phyloP scores from a whole-genome alignment of 53 echinoderm and acorn worm genomes.

The Apostichopus leukothele region DNA sequence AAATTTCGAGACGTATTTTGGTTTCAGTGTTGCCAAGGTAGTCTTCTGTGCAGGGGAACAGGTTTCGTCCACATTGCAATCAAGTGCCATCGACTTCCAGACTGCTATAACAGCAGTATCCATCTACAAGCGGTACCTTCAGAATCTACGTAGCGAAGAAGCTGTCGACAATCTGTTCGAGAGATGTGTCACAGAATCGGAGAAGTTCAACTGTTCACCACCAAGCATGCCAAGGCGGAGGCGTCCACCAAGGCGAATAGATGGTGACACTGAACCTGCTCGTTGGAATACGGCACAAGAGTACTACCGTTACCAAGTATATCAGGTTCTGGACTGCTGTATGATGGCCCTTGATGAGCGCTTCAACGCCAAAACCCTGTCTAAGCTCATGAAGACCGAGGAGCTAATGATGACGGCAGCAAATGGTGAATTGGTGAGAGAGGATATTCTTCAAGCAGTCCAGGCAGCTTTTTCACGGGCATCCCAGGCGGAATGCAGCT shows the following conservation, averaged over 20 bases:
- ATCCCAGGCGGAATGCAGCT: conserved; percentile 12
- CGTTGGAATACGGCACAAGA: background rate
- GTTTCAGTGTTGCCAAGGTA: conserved; percentile 12
- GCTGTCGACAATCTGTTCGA: conserved; percentile 1
- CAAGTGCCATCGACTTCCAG: conserved; percentile 8
- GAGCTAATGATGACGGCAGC: conserved; percentile 23
- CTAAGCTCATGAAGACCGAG: conserved; percentile 22
- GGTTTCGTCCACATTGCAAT: conserved; percentile 12
- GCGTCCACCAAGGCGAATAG: conserved; percentile 35
- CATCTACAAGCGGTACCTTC: conserved; percentile 27
- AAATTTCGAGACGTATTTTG: conserved; percentile 15
- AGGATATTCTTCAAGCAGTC: conserved; percentile 15
- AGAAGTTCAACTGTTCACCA: conserved; percentile 39
- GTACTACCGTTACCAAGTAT: background rate
- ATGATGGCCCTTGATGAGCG: conserved; percentile 28
- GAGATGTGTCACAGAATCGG: background rate
- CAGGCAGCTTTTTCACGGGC: conserved; percentile 19
- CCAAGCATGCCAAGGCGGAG: conserved; percentile 21
- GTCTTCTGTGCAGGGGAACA: conserved; percentile 25
- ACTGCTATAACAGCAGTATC: conserved; percentile 18
- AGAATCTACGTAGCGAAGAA: conserved; percentile 9
- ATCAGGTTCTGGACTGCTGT: conserved; percentile 29
- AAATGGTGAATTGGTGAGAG: conserved; percentile 24
- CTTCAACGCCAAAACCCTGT: conserved; percentile 7
- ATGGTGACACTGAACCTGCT: conserved; percentile 12